Base-by-base conservation (phyloP, 2,888 invertebrate species). In the Perizoma affinitatum region DNA sequence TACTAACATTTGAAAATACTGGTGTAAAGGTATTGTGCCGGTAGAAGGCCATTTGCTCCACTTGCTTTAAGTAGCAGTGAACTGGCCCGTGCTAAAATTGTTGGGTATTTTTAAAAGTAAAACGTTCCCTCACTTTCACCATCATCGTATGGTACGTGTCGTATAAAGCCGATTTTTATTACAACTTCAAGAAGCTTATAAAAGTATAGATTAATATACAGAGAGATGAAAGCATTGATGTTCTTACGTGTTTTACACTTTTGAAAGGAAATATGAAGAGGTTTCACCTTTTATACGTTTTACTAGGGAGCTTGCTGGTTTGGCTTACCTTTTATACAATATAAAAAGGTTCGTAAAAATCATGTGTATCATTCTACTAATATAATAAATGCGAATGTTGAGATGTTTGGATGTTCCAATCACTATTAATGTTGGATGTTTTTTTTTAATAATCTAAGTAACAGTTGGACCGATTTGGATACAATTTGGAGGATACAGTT, bases 81-180 rank as follows among this genome's bases (percentile, higher is more conserved):
- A 40, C 40, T 7, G n/a, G 42, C 42, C 10, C 5, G 10, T 4
- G 10, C 3, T 10, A 10, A 10, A 42, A 42, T 10, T 42, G 42
- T 10, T 42, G 42, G 42, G 42, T 42, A 42, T 42, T 42, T n/a
- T 10, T 10, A 7, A 10, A 6, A 42, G 42, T n/a, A 42, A 10
- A 42, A 5, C 5, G 40, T 42, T 10, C 10, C 42, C 42, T 10
- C 42, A 10, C 83, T 86, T 84, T 78, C 83, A 65, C 71, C 79
- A 77, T 72, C 69, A 72, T 75, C 82, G 82, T 79, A 72, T 75
- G 82, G 82, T 79, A 85, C 79, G 82, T 86, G 83, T 80, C 80
- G 78, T 69, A 68, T 76, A 87, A 89, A 90, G 89, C 83, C 87
- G 87, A 86, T 87, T 88, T 90, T 90, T 91, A 90, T 90, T 88